Conservation (phyloP, 2,888 invertebrate species). For the Limnephilus marmoratus region DNA sequence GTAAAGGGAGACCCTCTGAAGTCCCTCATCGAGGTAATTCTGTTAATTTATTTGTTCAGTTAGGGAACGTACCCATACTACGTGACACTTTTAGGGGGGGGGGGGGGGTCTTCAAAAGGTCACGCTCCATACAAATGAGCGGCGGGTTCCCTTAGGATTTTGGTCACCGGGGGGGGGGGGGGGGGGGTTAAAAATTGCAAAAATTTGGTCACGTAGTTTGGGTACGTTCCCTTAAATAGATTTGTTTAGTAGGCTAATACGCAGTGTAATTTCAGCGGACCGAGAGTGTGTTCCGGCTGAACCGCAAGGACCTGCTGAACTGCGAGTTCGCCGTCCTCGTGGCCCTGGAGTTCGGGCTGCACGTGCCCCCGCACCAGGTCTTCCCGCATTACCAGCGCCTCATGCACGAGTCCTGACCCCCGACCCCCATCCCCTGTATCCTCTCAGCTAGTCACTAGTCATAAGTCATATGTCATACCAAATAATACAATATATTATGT, state of each 20-base stretch:
- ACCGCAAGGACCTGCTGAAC: slow-evolving; percentile 91
- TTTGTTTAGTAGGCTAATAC: slow-evolving; percentile 23
- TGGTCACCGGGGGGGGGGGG: too few species aligned
- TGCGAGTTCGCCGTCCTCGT: slow-evolving; percentile 97
- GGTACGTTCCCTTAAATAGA: too few species aligned
- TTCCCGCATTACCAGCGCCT: slow-evolving; percentile 97
- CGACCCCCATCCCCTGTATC: background rate
- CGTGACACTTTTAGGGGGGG: too few species aligned
- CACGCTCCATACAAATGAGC: too few species aligned
- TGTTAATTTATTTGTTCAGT: background rate
- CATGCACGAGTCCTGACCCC: slow-evolving; percentile 92
- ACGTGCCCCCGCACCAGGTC: slow-evolving; percentile 93
- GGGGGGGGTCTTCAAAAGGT: too few species aligned
- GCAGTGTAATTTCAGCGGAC: slow-evolving; percentile 80
- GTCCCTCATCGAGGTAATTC: slow-evolving; percentile 88
- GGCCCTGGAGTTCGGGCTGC: slow-evolving; percentile 95
- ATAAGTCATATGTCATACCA: background rate
- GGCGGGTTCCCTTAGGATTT: too few species aligned
- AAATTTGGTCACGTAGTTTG: too few species aligned
- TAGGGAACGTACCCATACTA: too few species aligned
- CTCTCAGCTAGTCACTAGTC: background rate
- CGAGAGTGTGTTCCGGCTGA: slow-evolving; percentile 92
- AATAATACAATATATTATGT: background rate
- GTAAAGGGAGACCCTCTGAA: slow-evolving; percentile 93
- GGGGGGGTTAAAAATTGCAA: too few species aligned